Conservation (phyloP, 2,113 vertebrate genomes). For the Tylochromis polylepis region DNA sequence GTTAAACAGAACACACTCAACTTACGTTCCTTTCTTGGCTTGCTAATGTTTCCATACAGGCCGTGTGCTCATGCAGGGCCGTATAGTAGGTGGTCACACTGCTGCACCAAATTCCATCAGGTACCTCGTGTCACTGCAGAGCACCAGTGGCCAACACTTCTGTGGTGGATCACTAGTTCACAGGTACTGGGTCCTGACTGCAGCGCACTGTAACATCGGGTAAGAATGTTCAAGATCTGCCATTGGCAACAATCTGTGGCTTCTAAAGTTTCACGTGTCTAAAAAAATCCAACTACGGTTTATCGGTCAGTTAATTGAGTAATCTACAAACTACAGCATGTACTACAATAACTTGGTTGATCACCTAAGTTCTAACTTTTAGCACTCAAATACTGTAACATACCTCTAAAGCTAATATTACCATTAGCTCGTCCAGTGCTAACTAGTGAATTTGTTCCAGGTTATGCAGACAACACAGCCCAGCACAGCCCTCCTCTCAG, state of each 20-base stretch:
- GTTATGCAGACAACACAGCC: no score
- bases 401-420: background rate
- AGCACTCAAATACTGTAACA: background rate
- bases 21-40: background rate
- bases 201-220: constrained; percentile 83
- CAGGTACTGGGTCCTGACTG: constrained; percentile 82
- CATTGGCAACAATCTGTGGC: background rate
- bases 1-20: background rate
- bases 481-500: background rate
- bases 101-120: constrained; percentile 70
- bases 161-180: constrained; percentile 83
- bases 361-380: background rate
- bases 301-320: background rate
- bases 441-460: background rate
- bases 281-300: background rate
- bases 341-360: background rate
- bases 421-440: background rate
- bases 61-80: constrained; percentile 20
- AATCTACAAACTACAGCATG: background rate
- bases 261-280: background rate
- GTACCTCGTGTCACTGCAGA: constrained; percentile 79
- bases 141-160: constrained; percentile 71
- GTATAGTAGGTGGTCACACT: constrained; percentile 74
- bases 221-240: constrained; percentile 48
- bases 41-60: constrained; percentile 22